Evolutionary conservation across 2,113 vertebrate genomes (phyloP), one percentile per base, ranked within the genome.

Genomic region (Notothenia rossii): DNA sequence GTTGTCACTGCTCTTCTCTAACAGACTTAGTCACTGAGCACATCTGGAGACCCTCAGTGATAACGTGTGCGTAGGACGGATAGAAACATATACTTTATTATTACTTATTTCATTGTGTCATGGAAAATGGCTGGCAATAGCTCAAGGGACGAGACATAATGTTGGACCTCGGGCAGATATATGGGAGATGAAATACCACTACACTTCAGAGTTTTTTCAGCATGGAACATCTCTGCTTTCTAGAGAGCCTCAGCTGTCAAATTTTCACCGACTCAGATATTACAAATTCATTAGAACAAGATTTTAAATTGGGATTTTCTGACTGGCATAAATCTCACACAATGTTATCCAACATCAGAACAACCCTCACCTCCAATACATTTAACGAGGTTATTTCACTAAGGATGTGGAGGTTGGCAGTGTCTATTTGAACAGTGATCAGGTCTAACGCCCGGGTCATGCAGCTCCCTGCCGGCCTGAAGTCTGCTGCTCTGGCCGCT

Each of bases 11-110:
- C 80, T 83, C 65, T 45, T 69, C 78, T 77, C 67, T 33, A 67
- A 85, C 61, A 68, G 75, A 81, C 66, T 85, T 81, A 81, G 82
- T 90, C 86, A 89, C 60, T 74, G 45, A 72, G 69, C 84, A 91
- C 88, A 92, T 93, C 93, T 94, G 91, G 91, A 91, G 86, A 71
- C 79, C 86, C 87, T 91, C 80, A 76, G 60, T 56, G 85, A 90
- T 91, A 86, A 85, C 81, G 77, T 67, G 69, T 76, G 82, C 13
- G 56, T 69, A 79, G 84, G 80, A 86, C 75, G 69, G 85, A 71
- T 15, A 91, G 59, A 82, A 80, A 81, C 74, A 82, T 68, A 89
- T 36, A 71, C 75, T 83, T 72, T 88, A 88, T 81, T 87, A 60
- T 89, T 86, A 84, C 86, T 83, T 82, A 62, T 89, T 86, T 85